These are phyloP conservation scores for Zosterops hypoxanthus DNA, from an alignment of 2,113 vertebrate species.

Conservation along the genomic window DNA sequence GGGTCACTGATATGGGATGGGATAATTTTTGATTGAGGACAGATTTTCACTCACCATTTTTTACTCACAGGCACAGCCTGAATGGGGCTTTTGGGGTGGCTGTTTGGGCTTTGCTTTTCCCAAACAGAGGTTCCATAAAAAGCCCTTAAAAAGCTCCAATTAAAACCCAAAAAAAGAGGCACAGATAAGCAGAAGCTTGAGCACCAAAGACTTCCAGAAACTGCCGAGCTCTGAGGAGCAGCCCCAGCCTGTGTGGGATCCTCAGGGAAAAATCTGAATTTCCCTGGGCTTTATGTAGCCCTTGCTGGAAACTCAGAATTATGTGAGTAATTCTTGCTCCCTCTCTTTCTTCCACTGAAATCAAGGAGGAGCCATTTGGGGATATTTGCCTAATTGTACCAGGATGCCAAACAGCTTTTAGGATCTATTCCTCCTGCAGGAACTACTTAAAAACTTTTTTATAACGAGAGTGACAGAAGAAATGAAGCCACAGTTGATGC, in stretches of 20 bases:
- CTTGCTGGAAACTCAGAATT: neutral
- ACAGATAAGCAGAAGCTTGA: neutral
- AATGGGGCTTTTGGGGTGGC: neutral
- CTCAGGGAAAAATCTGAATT: neutral
- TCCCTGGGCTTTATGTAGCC: neutral
- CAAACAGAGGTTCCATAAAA: neutral
- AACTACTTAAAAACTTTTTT: neutral
- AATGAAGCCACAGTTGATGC: neutral
- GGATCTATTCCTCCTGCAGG: neutral
- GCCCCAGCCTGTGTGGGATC: neutral
- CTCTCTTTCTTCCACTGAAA: neutral
- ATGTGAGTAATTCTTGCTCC: neutral
- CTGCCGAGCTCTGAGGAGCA: neutral
- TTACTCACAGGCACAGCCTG: fast-evolving
- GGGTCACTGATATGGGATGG: fast-evolving
- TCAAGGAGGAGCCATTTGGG: neutral
- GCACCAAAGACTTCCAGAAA: neutral
- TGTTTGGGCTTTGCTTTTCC: neutral
- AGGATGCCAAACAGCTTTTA: neutral
- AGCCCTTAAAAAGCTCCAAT: neutral
- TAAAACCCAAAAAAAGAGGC: neutral
- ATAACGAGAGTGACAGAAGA: neutral
- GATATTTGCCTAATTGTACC: neutral
- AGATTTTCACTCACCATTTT: neutral
- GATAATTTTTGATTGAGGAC: neutral